Evolutionary conservation across 1,140 invertebrate species (phyloP).

Genomic region (Dreissena rostriformis): DNA sequence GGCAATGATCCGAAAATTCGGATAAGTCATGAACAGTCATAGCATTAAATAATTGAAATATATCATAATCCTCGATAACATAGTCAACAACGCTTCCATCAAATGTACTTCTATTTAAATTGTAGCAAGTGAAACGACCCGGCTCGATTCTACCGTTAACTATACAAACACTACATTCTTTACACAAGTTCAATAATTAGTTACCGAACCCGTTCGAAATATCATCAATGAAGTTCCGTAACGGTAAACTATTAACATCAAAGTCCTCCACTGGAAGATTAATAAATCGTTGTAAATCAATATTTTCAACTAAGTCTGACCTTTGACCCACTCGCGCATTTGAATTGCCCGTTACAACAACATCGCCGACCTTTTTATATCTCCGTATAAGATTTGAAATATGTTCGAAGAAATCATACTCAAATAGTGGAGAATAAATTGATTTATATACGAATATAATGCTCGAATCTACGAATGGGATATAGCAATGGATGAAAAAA

Average conservation of each 20-base stretch:
- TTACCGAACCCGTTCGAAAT: conserved; percentile 8
- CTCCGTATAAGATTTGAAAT: conserved; percentile 14
- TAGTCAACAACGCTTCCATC: conserved; percentile 22
- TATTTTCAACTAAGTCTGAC: conserved; percentile 22
- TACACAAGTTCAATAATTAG: conserved; percentile 10
- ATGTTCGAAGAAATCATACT: conserved; percentile 30
- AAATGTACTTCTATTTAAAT: conserved; percentile 21
- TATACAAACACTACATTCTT: conserved; percentile 22
- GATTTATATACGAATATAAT: conserved; percentile 7
- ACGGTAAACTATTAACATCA: not conserved
- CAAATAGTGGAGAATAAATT: conserved; percentile 4
- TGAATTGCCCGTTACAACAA: not conserved
- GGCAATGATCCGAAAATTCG: conserved; percentile 29
- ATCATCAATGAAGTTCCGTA: not conserved
- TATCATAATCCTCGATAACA: conserved; percentile 1
- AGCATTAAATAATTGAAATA: not conserved
- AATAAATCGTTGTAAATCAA: conserved; percentile 15
- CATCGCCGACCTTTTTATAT: not conserved
- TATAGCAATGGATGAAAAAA: conserved; percentile 4
- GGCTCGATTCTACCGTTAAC: not conserved
- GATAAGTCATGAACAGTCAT: conserved; percentile 16
- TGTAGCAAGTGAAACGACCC: conserved; percentile 11
- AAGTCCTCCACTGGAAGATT: conserved; percentile 10
- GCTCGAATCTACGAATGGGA: not conserved
- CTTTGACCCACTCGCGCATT: conserved; percentile 18